A percentile compares a stretch with the other conserved stretches of the same genome.
Conservation (phyloP, 2,113 vertebrate genomes). For the Caloenas nicobarica region DNA sequence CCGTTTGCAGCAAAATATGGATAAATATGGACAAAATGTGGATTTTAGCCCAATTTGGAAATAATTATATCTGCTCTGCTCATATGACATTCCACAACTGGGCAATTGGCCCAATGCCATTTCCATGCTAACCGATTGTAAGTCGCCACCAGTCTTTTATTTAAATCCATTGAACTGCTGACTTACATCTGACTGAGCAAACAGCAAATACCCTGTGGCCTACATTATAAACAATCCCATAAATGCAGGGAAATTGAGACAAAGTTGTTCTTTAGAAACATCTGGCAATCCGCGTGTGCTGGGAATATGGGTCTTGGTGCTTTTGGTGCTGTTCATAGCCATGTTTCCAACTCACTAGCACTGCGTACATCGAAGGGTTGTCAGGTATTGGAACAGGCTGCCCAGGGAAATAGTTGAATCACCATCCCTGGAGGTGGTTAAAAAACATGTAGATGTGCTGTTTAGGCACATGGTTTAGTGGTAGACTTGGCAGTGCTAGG, state of each 20-base stretch:
- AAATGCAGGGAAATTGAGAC: not conserved
- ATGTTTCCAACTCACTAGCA: not conserved
- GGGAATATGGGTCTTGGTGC: not conserved
- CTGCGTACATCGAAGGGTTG: rapidly evolving
- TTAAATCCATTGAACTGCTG: constrained; percentile 30
- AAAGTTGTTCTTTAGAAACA: not conserved
- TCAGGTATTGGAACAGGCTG: no score
- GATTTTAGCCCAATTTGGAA: constrained; percentile 48
- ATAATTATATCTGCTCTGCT: constrained; percentile 31
- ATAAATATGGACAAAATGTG: constrained; percentile 59
- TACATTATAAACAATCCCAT: not conserved
- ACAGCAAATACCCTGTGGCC: constrained; percentile 40
- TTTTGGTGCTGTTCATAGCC: not conserved
- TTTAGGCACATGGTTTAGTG: no score
- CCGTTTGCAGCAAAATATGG: constrained; percentile 45
- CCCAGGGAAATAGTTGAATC: no score
- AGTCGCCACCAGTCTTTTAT: not conserved
- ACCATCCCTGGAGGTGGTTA: no score
- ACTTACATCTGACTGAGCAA: constrained; percentile 32
- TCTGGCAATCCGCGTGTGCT: not conserved
- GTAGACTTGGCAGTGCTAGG: no score
- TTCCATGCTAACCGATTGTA: not conserved
- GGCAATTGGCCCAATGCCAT: constrained; percentile 46
- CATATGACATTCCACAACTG: constrained; percentile 62
- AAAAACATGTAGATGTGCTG: no score